Base-by-base conservation (phyloP, 2,888 invertebrate genomes). In the Andricus curvator region DNA sequence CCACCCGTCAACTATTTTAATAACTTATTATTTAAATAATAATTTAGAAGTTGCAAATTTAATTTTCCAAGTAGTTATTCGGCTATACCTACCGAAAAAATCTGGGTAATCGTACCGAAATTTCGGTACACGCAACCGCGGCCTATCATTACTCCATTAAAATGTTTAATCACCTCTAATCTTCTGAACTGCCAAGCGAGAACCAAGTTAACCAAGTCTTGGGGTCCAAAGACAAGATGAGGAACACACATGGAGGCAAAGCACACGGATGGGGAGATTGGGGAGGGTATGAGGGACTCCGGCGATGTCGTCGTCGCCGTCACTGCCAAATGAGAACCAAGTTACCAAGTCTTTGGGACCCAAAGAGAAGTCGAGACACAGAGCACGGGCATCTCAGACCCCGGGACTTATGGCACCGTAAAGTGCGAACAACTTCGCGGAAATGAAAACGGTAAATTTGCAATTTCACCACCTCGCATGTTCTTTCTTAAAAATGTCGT, bases 251-350 rank as follows among this genome's bases (percentile, higher is more conserved):
- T 79, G 82, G 81, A 80, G 81, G 81, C 76, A 70, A 44, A 48
- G 22, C 68, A 48, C 64, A 51, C 20, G n/a, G 65, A 70, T 64
- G 80, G 56, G 64, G 60, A 78, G n/a, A 77, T 22, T 68, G 79
- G 22, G n/a, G 37, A 48, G 25, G 37, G 33, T n/a, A 74, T 33
- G 62, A 56, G 51, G 29, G 67, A 4, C n/a, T 41, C 68, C 68
- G 68, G 70, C 78, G 74, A 9, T n/a, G 56, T 29, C 51, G 70
- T 29, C 51, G 29, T 88, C 88, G 70, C 56, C 70, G 70, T 56
- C 70, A 74, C 89, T 89, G 90, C 88, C 90, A 90, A 91, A 90
- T 91, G 90, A 88, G 48, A 41, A 41, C 67, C 68, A 25, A 74
- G 70, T n/a, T 48, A 48, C 51, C 56, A 33, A 74, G 51, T 74